Evolutionary conservation across 1,140 invertebrate species (phyloP).

Genomic region (Schlechtendalia chinensis): DNA sequence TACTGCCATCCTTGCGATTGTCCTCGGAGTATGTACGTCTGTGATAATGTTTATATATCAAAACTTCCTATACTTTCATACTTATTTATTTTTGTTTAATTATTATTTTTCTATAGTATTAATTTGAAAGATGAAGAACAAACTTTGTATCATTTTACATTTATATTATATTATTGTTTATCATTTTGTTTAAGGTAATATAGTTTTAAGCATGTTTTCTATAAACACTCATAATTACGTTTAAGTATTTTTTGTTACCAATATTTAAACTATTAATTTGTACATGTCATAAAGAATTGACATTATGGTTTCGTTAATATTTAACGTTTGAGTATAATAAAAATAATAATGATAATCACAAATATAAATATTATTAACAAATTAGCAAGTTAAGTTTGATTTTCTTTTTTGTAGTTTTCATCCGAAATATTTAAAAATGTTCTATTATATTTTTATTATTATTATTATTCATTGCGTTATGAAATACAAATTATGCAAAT

Average conservation of each 20-base stretch:
- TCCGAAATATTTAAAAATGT: background rate
- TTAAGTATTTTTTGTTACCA: constrained; percentile 45
- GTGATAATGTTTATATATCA: constrained; percentile 39
- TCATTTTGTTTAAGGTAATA: constrained; percentile 24
- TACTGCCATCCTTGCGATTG: background rate
- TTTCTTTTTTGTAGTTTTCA: background rate
- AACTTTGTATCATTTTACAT: background rate
- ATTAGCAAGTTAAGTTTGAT: background rate
- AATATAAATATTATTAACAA: background rate
- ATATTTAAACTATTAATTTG: constrained; percentile 30
- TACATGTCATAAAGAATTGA: background rate
- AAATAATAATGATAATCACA: background rate
- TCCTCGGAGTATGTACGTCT: constrained; percentile 14
- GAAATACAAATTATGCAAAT: constrained; percentile 5
- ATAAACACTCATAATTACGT: background rate
- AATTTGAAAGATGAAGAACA: background rate
- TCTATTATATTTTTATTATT: background rate
- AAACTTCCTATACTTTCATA: constrained; percentile 50
- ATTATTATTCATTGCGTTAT: background rate
- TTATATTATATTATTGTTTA: background rate
- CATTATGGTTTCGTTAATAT: constrained; percentile 17
- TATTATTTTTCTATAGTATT: constrained; percentile 20
- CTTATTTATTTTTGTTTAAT: constrained; percentile 39
- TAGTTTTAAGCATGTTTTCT: constrained; percentile 34
- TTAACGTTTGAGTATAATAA: background rate